Conservation (phyloP, 2,888 invertebrate genomes). For the Cremastinae sp. region DNA sequence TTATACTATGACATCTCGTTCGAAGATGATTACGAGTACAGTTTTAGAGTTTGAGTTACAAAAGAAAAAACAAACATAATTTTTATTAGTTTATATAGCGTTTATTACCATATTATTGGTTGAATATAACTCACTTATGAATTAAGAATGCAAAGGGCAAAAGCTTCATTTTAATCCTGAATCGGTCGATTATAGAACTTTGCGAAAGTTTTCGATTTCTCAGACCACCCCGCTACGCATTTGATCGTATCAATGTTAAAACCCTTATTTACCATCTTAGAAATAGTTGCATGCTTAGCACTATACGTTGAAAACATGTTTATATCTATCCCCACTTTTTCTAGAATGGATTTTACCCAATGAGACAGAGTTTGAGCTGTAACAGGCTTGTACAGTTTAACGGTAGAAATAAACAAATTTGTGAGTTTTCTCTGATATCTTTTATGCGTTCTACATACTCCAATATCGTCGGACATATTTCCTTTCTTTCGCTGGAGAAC, state of each 20-base stretch:
- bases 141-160: slow-evolving; percentile 12
- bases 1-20: slow-evolving; percentile 26
- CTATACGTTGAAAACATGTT: slow-evolving; percentile 23
- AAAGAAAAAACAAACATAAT: too few relatives aligned
- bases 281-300: slow-evolving; percentile 22
- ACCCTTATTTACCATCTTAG: slow-evolving; percentile 13
- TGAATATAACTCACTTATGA: slow-evolving; percentile 12
- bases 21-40: slow-evolving; percentile 19
- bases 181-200: slow-evolving; percentile 23
- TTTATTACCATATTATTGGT: background rate
- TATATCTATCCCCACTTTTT: slow-evolving; percentile 24
- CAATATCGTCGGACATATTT: slow-evolving; percentile 27
- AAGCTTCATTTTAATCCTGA: slow-evolving; percentile 21
- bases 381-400: slow-evolving; percentile 29
- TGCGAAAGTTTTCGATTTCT: slow-evolving; percentile 17
- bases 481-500: slow-evolving; percentile 35
- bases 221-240: slow-evolving; percentile 20
- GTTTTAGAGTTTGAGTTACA: slow-evolving; percentile 6
- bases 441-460: slow-evolving; percentile 23
- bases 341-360: slow-evolving; percentile 18
- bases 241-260: slow-evolving; percentile 20
- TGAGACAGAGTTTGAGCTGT: slow-evolving; percentile 24
- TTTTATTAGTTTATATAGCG: too few relatives aligned
- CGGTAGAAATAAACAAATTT: slow-evolving; percentile 30
- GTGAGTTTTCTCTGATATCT: slow-evolving; percentile 21